Conservation (phyloP, 1,140 invertebrate species). For the Homalodisca vitripennis region DNA sequence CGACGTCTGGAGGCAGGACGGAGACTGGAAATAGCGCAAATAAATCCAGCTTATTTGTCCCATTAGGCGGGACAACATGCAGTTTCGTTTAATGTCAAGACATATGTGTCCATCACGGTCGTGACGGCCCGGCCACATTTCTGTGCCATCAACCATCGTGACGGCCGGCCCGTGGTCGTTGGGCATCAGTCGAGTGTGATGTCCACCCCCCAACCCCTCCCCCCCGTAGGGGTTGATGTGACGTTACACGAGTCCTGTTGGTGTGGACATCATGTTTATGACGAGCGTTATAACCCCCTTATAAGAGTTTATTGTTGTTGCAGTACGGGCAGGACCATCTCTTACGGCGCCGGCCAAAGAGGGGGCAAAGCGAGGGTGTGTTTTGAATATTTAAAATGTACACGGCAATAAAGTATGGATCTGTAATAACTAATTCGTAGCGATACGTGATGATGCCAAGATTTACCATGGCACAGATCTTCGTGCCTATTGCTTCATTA, state of each 20-base stretch:
- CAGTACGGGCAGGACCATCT: too few relatives aligned
- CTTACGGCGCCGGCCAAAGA: too few relatives aligned
- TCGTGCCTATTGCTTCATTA: too few relatives aligned
- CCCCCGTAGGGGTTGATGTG: neutral
- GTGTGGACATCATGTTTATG: conserved; percentile 5
- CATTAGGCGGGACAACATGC: conserved; percentile 22
- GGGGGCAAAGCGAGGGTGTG: too few relatives aligned
- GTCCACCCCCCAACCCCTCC: too few relatives aligned
- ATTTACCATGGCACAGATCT: too few relatives aligned
- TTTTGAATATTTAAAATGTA: too few relatives aligned
- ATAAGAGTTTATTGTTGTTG: conserved; percentile 12
- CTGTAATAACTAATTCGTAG: too few relatives aligned
- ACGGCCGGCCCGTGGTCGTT: neutral
- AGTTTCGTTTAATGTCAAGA: conserved; percentile 26
- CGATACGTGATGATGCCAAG: too few relatives aligned
- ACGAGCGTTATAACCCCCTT: neutral
- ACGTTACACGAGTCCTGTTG: neutral
- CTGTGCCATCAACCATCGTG: neutral
- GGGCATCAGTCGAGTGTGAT: neutral
- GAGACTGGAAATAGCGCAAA: neutral
- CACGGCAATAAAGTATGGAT: too few relatives aligned
- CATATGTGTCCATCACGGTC: conserved; percentile 11
- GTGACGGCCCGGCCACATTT: too few relatives aligned
- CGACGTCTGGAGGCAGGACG: neutral
- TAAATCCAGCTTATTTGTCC: conserved; percentile 15